Evolutionary conservation across 2,888 invertebrate species (phyloP), one percentile per base, ranked within the genome.

Genomic region (Chymomyza fuscimana): DNA sequence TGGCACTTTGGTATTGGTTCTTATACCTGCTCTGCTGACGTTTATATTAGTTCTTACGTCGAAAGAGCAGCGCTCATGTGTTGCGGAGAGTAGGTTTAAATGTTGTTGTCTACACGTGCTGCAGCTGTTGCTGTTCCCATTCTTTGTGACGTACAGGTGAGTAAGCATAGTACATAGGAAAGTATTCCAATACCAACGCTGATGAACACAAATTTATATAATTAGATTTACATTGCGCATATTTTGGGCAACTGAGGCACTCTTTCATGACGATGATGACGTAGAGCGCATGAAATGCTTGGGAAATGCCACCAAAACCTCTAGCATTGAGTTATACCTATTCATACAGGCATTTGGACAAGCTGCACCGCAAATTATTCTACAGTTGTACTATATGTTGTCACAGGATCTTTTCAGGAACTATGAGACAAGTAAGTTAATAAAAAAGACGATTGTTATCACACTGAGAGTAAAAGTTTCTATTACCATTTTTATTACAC

Each of bases 341-440:
- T 95, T 96, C 81, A 92, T 96, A 12, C 96, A 96, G 90, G 95
- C 96, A 2, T 96, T 95, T 91, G 92, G 95, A 10, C 96, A 96
- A 87, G 94, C 95, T 2, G 95, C 95, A 0, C 96, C 96, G 0
- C 95, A 96, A 90, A 93, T 95, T 54, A 90, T 95, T 36, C 92
- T 95, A 78, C 96, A 93, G 90, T 93, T 93, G 19, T 94, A 94
- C 88, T 92, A 96, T 82, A 93, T 96, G 89, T 93, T 94, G 67
- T 91, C 93, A 51, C 93, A 93, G 79, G 93, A 93, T 46, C 89
- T 93, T 36, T 92, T 93, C 65, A 91, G 93, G 5, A 93, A 93
- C 63, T 93, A 93, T 89, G 94, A 95, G 84, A 95, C 95, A 92
- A 94, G 96, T 96, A 92, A 88, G 88, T 86, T 25, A 25, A 25